These are phyloP conservation scores for Poeciliopsis presidionis DNA, from an alignment of 2,797 vertebrate species.

Conservation along the genomic window DNA sequence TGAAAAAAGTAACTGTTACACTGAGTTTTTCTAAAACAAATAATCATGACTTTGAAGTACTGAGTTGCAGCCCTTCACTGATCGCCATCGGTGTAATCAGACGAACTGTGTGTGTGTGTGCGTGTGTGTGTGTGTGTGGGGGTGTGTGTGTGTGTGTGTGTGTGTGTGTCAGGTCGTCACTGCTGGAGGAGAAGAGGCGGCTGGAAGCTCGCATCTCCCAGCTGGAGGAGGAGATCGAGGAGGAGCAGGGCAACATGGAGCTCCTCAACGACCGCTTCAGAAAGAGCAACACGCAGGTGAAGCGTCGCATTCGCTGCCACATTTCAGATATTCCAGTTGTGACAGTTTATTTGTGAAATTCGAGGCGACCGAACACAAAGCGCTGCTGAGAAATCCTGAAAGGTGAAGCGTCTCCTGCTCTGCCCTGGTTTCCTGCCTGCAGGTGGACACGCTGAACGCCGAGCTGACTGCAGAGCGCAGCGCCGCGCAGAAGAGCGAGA, in stretches of 20 bases:
- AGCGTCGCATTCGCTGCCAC: neutral
- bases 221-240: conserved; percentile 96
- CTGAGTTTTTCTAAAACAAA: too few species aligned
- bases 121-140: too few species aligned
- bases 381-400: neutral
- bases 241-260: conserved; percentile 97
- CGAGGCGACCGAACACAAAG: neutral
- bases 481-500: conserved; percentile 93
- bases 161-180: conserved; percentile 83
- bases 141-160: neutral
- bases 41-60: too few species aligned
- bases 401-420: neutral
- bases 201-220: conserved; percentile 93
- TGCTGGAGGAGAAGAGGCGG: conserved; percentile 95
- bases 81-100: too few species aligned
- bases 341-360: neutral
- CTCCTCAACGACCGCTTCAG: conserved; percentile 95
- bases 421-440: conserved; percentile 5
- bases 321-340: neutral
- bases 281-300: conserved; percentile 93
- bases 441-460: conserved; percentile 90
- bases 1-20: too few species aligned
- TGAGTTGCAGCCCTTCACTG: too few species aligned
- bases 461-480: conserved; percentile 91
- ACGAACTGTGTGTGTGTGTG: neutral